Evolutionary conservation across 2,797 vertebrate genomes (phyloP), one percentile per base, ranked within the genome.

Genomic region (Coilia nasus): DNA sequence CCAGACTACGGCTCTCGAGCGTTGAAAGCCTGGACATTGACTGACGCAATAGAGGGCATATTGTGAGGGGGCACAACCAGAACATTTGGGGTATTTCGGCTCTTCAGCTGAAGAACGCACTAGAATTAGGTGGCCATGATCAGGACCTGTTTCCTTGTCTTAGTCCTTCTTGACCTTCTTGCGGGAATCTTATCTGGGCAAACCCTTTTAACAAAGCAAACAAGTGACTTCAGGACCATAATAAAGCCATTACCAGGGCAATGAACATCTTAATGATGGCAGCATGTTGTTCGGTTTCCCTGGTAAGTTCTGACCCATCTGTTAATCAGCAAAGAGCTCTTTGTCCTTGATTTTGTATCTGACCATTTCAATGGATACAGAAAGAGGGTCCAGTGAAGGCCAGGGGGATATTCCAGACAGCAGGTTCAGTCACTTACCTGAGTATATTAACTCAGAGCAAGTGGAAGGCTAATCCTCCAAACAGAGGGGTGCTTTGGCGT

Each of bases 151-250:
- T 75, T 41, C 31, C 6, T 17, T 78, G 31, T 44, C 71, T 78
- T 78, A 35, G 31, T 78, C 71, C 11, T 75, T 75, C 31, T 78
- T 78, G 71, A 78, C 71, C 71, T 41, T 44, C 71, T 41, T 21
- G 28, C 28, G 6, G 71, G 19, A 78, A 44, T 35, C 31, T 44
- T 78, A 44, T 78, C 71, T 78, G 35, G 71, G 21, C 17, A 78
- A 78, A 78, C 31, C 60, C 31, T 78, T 78, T 78, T 44, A 78
- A 78, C 71, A 78, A 31, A 78, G 71, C 35, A 78, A 78, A 78
- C 71, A 78, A 78, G 44, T 78, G 71, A 78, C 67, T 41, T 41
- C 31, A 41, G 67, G 4, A 75, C 71, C 71, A 44, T 78, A 19
- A 78, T 31, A 44, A 78, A 78, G 31, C 71, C 71, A 78, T 78